A percentile compares a stretch with the other conserved stretches of the same genome.
Conservation (phyloP, 2,113 vertebrate species). For the Strix aluco region DNA sequence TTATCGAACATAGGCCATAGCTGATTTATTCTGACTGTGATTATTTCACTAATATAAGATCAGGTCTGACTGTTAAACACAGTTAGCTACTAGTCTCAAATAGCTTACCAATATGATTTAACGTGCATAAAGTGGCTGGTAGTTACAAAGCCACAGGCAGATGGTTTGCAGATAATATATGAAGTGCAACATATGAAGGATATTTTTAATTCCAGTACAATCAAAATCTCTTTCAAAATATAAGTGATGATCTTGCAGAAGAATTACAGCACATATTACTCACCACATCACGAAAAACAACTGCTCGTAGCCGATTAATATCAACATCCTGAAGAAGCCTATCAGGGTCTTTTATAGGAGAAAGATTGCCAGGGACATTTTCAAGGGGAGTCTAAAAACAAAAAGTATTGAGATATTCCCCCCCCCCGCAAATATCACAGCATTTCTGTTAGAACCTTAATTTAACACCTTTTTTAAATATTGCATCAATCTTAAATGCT, state of each 20-base stretch:
- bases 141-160: background rate
- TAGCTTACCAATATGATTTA: background rate
- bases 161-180: background rate
- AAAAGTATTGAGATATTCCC: background rate
- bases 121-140: background rate
- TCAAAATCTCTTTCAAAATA: background rate
- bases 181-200: background rate
- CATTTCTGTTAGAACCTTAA: background rate
- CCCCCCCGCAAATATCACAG: background rate
- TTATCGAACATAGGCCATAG: background rate
- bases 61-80: background rate
- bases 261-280: slow-evolving; percentile 56
- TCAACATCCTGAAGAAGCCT: slow-evolving; percentile 96
- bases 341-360: slow-evolving; percentile 93
- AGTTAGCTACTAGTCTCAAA: background rate
- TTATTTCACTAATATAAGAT: background rate
- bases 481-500: background rate
- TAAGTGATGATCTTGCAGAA: background rate
- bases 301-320: slow-evolving; percentile 93
- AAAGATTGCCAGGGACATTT: slow-evolving; percentile 86
- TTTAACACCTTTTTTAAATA: background rate
- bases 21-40: background rate
- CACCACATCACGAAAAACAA: slow-evolving; percentile 96
- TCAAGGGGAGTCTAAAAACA: slow-evolving; percentile 84
- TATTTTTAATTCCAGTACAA: background rate